Evolutionary conservation across 2,797 vertebrate genomes (phyloP).

Genomic region (Lacerta agilis): DNA sequence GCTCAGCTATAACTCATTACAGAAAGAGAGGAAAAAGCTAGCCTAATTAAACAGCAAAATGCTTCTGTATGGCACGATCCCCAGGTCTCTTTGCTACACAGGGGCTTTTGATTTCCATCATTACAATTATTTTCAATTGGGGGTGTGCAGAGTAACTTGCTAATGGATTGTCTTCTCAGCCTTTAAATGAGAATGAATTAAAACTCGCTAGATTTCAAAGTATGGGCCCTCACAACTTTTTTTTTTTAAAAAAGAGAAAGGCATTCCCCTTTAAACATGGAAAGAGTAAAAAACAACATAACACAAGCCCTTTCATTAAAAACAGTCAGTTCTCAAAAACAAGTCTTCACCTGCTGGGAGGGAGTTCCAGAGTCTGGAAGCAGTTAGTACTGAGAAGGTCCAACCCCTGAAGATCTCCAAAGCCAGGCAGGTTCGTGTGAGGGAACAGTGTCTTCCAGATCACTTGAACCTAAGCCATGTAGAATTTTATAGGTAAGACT

Average conservation of each 20-base stretch:
- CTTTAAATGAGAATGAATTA: not conserved
- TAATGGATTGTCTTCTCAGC: not conserved
- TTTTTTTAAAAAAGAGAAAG: constrained; percentile 9
- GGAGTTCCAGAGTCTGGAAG: too few relatives aligned
- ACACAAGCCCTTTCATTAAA: too few relatives aligned
- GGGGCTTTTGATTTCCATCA: not conserved
- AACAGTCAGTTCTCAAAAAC: too few relatives aligned
- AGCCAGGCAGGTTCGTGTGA: too few relatives aligned
- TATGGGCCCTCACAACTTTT: constrained; percentile 32
- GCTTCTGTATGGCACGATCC: not conserved
- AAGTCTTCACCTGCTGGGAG: too few relatives aligned
- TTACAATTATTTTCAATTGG: not conserved
- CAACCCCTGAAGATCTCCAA: too few relatives aligned
- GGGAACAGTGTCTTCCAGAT: too few relatives aligned
- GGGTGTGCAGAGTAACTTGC: not conserved
- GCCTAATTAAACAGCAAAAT: not conserved
- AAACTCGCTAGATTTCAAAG: constrained; percentile 21
- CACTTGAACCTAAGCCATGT: too few relatives aligned
- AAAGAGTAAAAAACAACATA: constrained; percentile 29
- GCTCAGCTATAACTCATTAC: constrained; percentile 37
- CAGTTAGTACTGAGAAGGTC: too few relatives aligned
- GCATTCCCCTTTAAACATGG: constrained; percentile 10
- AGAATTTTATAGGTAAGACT: too few relatives aligned
- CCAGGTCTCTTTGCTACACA: not conserved
- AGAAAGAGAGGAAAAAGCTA: constrained; percentile 38